A percentile compares a stretch with the other conserved stretches of the same genome.
Conservation (phyloP, 2,888 invertebrate genomes). For the Xanthorhoe spadicearia region DNA sequence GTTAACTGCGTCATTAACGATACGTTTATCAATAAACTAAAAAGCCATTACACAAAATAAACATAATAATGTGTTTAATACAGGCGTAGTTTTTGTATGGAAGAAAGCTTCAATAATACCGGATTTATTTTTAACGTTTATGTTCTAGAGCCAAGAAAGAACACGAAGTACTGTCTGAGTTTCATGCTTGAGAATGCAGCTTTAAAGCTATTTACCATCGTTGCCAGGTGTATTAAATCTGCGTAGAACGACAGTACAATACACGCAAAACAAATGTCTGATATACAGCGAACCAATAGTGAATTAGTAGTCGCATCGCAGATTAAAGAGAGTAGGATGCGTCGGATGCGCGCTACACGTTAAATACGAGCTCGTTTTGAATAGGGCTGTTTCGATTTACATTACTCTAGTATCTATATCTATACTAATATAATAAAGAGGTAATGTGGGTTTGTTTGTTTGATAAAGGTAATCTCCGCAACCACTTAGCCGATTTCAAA, state of each 20-base stretch:
- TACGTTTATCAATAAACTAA: constrained; percentile 2
- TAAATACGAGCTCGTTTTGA: constrained; percentile 52
- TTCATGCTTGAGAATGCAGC: too few relatives aligned
- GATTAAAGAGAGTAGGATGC: constrained; percentile 64
- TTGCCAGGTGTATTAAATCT: background rate
- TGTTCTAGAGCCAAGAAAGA: too few relatives aligned
- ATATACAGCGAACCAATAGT: constrained; percentile 40
- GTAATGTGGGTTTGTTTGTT: too few relatives aligned
- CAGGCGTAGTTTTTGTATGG: too few relatives aligned
- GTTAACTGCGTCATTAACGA: constrained; percentile 16
- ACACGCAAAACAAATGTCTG: constrained; percentile 49
- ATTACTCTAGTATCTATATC: too few relatives aligned
- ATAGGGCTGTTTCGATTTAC: constrained; percentile 50
- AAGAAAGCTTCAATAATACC: too few relatives aligned
- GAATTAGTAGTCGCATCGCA: constrained; percentile 58
- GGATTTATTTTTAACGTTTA: too few relatives aligned
- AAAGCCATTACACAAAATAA: background rate
- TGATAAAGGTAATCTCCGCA: too few relatives aligned
- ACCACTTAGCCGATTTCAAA: too few relatives aligned
- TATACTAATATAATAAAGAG: too few relatives aligned
- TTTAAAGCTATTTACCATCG: too few relatives aligned
- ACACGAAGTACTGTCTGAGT: too few relatives aligned
- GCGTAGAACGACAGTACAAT: constrained; percentile 15
- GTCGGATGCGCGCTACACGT: constrained; percentile 54
- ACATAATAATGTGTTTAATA: background rate